These are phyloP conservation scores for Piezodorus guildinii DNA, from an alignment of 1,140 invertebrate species.

Conservation along the genomic window DNA sequence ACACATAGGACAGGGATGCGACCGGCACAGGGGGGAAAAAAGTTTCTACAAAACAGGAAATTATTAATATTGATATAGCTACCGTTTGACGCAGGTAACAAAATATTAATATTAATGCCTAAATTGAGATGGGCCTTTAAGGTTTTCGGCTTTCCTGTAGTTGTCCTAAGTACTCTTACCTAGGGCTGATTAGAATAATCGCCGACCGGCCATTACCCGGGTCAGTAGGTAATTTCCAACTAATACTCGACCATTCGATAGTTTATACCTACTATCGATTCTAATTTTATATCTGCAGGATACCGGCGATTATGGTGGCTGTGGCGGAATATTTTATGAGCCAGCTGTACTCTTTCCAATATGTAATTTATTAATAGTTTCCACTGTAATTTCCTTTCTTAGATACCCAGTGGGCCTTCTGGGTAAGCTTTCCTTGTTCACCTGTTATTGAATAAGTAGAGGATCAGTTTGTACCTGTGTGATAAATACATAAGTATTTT, in stretches of 20 bases:
- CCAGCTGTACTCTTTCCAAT: too few relatives aligned
- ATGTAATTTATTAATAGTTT: too few relatives aligned
- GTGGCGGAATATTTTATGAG: too few relatives aligned
- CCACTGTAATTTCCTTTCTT: too few relatives aligned
- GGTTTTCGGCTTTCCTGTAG: not conserved
- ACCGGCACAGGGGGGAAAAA: not conserved
- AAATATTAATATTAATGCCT: not conserved
- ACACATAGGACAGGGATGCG: too few relatives aligned
- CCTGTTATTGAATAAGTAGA: too few relatives aligned
- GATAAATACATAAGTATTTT: too few relatives aligned
- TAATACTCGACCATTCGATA: not conserved
- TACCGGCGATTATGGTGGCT: not conserved
- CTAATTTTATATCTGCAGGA: not conserved
- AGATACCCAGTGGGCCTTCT: too few relatives aligned
- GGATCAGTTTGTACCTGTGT: too few relatives aligned
- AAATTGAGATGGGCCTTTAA: not conserved
- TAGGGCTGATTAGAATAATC: not conserved
- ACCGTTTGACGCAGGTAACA: constrained; percentile 3
- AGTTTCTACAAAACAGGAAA: not conserved
- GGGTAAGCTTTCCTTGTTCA: too few relatives aligned
- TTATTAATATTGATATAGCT: constrained; percentile 1
- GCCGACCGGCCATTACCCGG: not conserved
- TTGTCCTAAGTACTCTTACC: not conserved
- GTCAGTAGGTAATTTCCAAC: not conserved
- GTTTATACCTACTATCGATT: not conserved